phyloP scores from a whole-genome alignment of 2,113 vertebrate genomes.

The Bagarius yarrelli region DNA sequence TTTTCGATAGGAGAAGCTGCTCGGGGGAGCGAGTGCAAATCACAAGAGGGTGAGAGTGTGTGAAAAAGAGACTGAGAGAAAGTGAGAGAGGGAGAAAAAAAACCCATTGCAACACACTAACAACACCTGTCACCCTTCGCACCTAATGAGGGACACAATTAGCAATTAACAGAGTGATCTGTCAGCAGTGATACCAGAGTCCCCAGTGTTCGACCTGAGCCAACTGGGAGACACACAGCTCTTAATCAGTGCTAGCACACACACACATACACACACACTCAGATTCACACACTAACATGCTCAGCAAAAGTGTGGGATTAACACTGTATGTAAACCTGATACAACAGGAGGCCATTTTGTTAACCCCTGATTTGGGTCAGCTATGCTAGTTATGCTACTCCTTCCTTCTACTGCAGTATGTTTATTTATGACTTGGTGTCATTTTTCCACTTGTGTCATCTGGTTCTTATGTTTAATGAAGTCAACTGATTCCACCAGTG shows the following conservation, averaged over 20 bases:
- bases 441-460: not conserved
- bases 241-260: conserved; percentile 46
- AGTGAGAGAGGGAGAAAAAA: conserved; percentile 63
- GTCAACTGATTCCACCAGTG: not conserved
- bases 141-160: conserved; percentile 82
- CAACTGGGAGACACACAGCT: conserved; percentile 44
- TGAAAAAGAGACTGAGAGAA: conserved; percentile 62
- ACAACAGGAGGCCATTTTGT: not conserved
- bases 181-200: conserved; percentile 76
- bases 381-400: too few species aligned
- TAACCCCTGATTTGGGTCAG: not conserved
- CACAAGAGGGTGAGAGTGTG: conserved; percentile 66
- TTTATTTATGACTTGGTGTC: too few species aligned
- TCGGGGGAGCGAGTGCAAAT: conserved; percentile 65
- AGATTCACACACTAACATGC: not conserved
- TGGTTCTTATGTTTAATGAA: not conserved
- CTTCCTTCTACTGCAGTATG: not conserved
- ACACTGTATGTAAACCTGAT: not conserved
- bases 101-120: conserved; percentile 74
- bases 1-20: conserved; percentile 62
- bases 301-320: not conserved
- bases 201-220: conserved; percentile 43
- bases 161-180: conserved; percentile 79
- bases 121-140: conserved; percentile 79
- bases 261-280: conserved; percentile 32